Base-by-base conservation (phyloP, 2,888 invertebrate genomes). In the Spilosoma lubricipeda region DNA sequence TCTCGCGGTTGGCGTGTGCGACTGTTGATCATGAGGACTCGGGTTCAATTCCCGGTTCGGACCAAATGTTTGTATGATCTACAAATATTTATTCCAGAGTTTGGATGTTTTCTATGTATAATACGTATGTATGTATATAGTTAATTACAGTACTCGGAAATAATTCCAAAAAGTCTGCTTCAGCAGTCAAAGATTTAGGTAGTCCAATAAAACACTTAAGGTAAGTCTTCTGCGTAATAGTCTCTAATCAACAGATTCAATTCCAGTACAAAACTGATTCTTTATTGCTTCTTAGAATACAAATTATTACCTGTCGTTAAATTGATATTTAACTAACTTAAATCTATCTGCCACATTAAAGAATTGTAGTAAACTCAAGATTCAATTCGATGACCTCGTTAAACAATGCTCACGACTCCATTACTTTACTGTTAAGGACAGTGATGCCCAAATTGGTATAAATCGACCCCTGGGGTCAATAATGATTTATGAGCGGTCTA, bases 341-440 rank as follows among this genome's bases (percentile, higher is more conserved):
- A 27, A 9, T 7, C 8, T 27, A 18, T 39, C 77, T 77, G 27
- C 84, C 84, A 79, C 81, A 74, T 3, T 30, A 33, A 23, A 56
- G 15, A 39, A 30, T 63, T 48, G 30, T 59, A 72, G 81, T 84
- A 81, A 75, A 67, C 74, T 65, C 64, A 48, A 79, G 83, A 79
- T 45, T 76, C 74, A 76, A 75, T 87, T 86, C 85, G 88, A 87
- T 87, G 88, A 84, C 87, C 87, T 82, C 76, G 71, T 74, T 52
- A 73, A 75, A 77, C 72, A 80, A 27, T 18, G 71, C 77, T 82
- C 89, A 88, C 88, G 85, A 87, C 72, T 77, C 76, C 82, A 85
- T 87, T 85, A 86, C 80, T 85, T 80, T 73, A 77, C 77, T 80
- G 73, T 78, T 74, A 74, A 75, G 36, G 69, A 79, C 52, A 9